A percentile compares a stretch with the other conserved stretches of the same genome.
Conservation (phyloP, 2,888 invertebrate species). For the Seira ritae region DNA sequence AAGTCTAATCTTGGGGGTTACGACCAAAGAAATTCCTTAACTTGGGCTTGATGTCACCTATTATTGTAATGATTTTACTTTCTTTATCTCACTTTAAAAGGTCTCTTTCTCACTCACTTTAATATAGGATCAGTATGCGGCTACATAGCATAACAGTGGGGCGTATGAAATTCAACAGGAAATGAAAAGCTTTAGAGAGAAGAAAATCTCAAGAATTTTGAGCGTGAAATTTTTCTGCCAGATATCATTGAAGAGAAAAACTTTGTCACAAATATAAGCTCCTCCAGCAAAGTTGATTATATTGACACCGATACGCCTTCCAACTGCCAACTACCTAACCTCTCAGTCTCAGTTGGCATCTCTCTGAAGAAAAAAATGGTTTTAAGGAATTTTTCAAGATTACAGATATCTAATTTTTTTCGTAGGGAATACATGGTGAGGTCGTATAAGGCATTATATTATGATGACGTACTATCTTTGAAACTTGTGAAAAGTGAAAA, state of each 20-base stretch:
- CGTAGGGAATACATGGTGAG: too few species aligned
- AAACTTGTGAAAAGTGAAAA: neutral
- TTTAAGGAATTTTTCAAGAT: neutral
- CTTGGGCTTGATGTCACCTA: conserved; percentile 2
- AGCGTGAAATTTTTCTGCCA: conserved; percentile 12
- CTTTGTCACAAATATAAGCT: neutral
- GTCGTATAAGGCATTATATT: too few species aligned
- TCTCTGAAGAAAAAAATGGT: neutral
- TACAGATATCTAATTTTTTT: too few species aligned
- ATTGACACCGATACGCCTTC: neutral
- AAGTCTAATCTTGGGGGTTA: neutral
- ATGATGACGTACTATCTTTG: too few species aligned
- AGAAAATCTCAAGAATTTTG: conserved; percentile 52
- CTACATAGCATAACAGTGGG: too few species aligned
- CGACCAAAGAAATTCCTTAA: neutral
- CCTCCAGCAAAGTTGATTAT: neutral
- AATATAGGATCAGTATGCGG: conserved; percentile 48
- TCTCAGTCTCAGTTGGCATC: neutral
- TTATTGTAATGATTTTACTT: conserved; percentile 27
- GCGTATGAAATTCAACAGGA: conserved; percentile 24
- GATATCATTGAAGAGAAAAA: neutral
- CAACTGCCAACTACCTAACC: too few species aligned
- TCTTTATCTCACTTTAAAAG: conserved; percentile 25
- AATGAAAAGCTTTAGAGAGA: conserved; percentile 52
- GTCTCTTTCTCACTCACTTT: conserved; percentile 53